Evolutionary conservation across 1,140 invertebrate species (phyloP).

Genomic region (Heliothis subflexa): DNA sequence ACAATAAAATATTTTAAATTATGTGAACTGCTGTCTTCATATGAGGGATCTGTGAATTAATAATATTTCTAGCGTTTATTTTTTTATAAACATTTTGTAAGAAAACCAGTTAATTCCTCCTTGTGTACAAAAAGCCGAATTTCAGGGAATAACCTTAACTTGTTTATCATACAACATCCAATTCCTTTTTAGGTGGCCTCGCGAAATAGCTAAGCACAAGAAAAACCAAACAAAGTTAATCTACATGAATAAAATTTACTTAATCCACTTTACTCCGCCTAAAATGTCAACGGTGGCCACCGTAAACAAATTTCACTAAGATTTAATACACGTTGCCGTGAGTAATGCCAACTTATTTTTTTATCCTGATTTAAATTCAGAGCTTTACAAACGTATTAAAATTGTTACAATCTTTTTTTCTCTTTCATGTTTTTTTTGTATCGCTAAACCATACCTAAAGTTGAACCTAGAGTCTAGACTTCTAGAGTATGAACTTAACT

Average conservation of each 20-base stretch:
- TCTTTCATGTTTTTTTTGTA: not conserved
- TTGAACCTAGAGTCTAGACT: too few species aligned
- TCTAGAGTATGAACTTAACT: too few species aligned
- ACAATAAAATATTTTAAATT: too few species aligned
- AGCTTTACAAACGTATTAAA: slow-evolving; percentile 38
- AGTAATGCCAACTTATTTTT: slow-evolving; percentile 28
- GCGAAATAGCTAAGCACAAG: not conserved
- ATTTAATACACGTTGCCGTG: slow-evolving; percentile 30
- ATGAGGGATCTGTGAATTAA: too few species aligned
- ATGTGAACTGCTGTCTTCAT: too few species aligned
- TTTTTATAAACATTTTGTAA: too few species aligned
- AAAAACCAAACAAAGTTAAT: slow-evolving; percentile 24
- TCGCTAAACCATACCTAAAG: not conserved
- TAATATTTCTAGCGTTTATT: too few species aligned
- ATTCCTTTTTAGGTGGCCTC: not conserved
- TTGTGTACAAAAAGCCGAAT: too few species aligned
- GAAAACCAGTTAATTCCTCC: too few species aligned
- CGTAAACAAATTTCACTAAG: slow-evolving; percentile 31
- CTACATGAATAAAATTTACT: slow-evolving; percentile 16
- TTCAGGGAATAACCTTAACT: too few species aligned
- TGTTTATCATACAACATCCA: too few species aligned
- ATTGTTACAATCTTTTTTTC: slow-evolving; percentile 24
- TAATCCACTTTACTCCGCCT: slow-evolving; percentile 9
- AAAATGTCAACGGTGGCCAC: slow-evolving; percentile 6
- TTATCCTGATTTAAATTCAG: slow-evolving; percentile 39